These are phyloP conservation scores for Seira sanloemensis DNA, from an alignment of 2,888 invertebrate genomes.

Conservation along the genomic window DNA sequence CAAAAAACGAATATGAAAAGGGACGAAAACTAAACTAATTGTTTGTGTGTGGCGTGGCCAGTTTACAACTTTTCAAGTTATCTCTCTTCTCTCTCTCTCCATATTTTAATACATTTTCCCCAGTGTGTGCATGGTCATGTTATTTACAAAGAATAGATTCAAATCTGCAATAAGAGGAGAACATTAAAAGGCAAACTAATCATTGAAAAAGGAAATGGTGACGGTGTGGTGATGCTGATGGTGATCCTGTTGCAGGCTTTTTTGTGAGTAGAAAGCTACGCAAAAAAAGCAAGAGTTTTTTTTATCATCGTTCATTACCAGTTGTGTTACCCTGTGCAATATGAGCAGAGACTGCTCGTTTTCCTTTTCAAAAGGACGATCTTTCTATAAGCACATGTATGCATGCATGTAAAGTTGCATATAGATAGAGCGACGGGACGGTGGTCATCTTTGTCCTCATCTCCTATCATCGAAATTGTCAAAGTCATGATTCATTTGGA, in stretches of 20 bases:
- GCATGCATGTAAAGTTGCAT: background rate
- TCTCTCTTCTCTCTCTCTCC: too few relatives aligned
- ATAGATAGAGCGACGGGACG: background rate
- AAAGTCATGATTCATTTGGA: constrained; percentile 11
- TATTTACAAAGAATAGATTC: background rate
- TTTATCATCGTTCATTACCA: background rate
- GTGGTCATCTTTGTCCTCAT: constrained; percentile 13
- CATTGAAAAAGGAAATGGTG: background rate
- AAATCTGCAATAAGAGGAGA: background rate
- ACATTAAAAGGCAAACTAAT: background rate
- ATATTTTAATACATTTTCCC: background rate
- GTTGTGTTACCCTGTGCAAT: too few relatives aligned
- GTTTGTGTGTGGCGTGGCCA: constrained; percentile 48
- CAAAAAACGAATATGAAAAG: background rate
- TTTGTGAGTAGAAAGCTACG: background rate
- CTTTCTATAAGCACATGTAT: background rate
- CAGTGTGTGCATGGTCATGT: background rate
- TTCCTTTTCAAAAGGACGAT: too few relatives aligned
- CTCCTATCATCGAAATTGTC: background rate
- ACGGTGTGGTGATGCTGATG: background rate
- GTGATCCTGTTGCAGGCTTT: too few relatives aligned
- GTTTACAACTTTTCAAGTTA: background rate
- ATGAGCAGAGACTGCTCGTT: too few relatives aligned
- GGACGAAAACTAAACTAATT: background rate
- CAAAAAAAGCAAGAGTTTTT: background rate